Evolutionary conservation across 2,888 invertebrate genomes (phyloP).

Genomic region (Argynnis bischoffii): DNA sequence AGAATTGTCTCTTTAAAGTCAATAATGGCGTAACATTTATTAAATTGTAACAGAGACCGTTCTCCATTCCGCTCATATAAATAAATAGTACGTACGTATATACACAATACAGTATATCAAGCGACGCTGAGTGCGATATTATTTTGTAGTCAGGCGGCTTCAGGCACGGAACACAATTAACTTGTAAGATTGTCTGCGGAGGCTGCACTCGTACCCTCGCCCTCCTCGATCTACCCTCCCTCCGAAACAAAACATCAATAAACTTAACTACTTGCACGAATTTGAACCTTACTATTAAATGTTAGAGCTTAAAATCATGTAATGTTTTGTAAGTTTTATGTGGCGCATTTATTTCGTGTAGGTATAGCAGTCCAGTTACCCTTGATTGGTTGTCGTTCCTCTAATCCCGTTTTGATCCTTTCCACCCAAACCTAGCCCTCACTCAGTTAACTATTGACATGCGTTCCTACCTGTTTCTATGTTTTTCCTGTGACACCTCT

Average conservation of each 20-base stretch:
- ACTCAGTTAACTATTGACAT: conserved; percentile 80
- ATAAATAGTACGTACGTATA: conserved; percentile 16
- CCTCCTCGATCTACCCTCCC: conserved; percentile 77
- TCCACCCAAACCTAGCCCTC: conserved; percentile 83
- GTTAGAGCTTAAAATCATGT: conserved; percentile 49
- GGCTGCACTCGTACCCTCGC: conserved; percentile 76
- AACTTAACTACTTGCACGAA: conserved; percentile 52
- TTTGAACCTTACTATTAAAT: conserved; percentile 45
- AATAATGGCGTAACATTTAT: not conserved
- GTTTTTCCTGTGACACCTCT: conserved; percentile 30
- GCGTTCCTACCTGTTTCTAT: conserved; percentile 69
- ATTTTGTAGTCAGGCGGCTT: conserved; percentile 76
- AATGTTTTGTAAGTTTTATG: conserved; percentile 70
- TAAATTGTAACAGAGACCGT: conserved; percentile 2
- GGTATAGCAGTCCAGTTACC: conserved; percentile 83
- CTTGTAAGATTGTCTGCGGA: conserved; percentile 83
- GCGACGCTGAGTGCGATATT: conserved; percentile 66
- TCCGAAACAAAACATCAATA: conserved; percentile 82
- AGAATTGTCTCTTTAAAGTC: no score
- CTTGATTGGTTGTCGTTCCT: conserved; percentile 88
- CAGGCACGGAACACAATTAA: conserved; percentile 82
- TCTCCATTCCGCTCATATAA: conserved; percentile 25
- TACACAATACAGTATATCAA: conserved; percentile 35
- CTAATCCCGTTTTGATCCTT: conserved; percentile 87
- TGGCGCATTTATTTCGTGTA: conserved; percentile 81